Evolutionary conservation across 2,113 vertebrate species (phyloP), one percentile per base, ranked within the genome.

Genomic region (Taurulus bubalis): DNA sequence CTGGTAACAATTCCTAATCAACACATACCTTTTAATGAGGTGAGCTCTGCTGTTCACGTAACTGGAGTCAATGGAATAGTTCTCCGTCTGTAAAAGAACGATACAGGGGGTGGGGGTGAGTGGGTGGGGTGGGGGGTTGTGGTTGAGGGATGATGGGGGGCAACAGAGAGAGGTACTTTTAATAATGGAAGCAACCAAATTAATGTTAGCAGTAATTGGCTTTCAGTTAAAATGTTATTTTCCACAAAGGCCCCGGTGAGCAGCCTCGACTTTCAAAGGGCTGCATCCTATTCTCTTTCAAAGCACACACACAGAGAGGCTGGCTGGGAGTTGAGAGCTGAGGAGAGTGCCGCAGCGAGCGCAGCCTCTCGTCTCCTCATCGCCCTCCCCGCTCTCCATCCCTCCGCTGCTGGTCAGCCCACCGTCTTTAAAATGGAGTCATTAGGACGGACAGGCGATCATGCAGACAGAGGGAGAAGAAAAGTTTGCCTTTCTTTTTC

Each of bases 11-110:
- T 93, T 89, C 85, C 85, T 93, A 92, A 93, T 92, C 89, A 93
- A 94, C 89, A 96, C 96, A 36, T 98, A 99, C 98, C 98, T 99
- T 96, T 99, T 99, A 95, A 99, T 99, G 94, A 99, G 96, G 95
- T 99, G 98, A 88, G 98, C 97, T 96, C 98, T 96, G 96, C 97
- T 99, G 93, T 99, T 99, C 94, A 98, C 97, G 65, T 99, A 99
- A 96, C 97, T 99, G 95, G 97, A 97, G 94, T 99, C 98, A 81
- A 98, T 98, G 93, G 98, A 97, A 93, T 98, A 99, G 94, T 99
- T 99, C 95, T 99, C 98, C 70, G 97, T 98, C 98, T 99, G 95
- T 72, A 97, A 95, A 75, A 95, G 77, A 94, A 81, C 24, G 53
- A 82, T 71, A 70, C 59, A 49, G 30, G 51, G 85, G 80, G 63